Base-by-base conservation (phyloP, 2,888 invertebrate genomes). In the Heteromurus nitidus region DNA sequence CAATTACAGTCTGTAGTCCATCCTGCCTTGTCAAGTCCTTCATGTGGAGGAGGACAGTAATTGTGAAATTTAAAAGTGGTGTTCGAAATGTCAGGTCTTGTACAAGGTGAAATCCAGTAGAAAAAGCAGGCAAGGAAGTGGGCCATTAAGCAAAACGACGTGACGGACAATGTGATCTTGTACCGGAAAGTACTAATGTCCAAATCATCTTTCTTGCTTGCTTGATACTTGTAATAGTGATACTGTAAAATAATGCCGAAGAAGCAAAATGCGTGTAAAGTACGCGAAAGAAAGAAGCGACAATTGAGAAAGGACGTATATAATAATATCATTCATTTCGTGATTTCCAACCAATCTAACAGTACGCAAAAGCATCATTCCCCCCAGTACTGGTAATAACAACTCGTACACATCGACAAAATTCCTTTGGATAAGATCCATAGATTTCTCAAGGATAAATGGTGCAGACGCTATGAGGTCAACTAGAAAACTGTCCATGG, bases 81-180 rank as follows among this genome's bases (percentile, higher is more conserved):
- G n/a, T 76, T 76, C 3, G n/a, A 22, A 7, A 76, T 16, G 20
- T 76, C 76, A 42, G 76, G 76, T 28, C 76, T 26, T 3, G n/a
- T 47, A n/a, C 76, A 76, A 3, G 76, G 76, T n/a, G 85, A 82
- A 73, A 85, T 84, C 3, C 28, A 31, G 68, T 87, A 87, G 30
- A 87, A 85, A 7, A 82, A 11, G 50, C 87, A 87, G 11, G 86
- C 82, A 9, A 87, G n/a, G n/a, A 79, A 31, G 65, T 87, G 87
- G 28, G 82, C 85, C 84, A 86, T 84, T 7, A 86, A 72, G 31
- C 70, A 77, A 65, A 87, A 87, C 3, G 77, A 82, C 0, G 85
- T 72, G 2, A 85, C 80, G 0, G 86, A 85, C 7, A 87, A 36
- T 0, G 80, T 80, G 11, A 87, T 73, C 28, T 87, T 83, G 74